Evolutionary conservation across 30 jellyfish, hydroid and myxozoan species (phyloP).

Genomic region (Mastigias papua): DNA sequence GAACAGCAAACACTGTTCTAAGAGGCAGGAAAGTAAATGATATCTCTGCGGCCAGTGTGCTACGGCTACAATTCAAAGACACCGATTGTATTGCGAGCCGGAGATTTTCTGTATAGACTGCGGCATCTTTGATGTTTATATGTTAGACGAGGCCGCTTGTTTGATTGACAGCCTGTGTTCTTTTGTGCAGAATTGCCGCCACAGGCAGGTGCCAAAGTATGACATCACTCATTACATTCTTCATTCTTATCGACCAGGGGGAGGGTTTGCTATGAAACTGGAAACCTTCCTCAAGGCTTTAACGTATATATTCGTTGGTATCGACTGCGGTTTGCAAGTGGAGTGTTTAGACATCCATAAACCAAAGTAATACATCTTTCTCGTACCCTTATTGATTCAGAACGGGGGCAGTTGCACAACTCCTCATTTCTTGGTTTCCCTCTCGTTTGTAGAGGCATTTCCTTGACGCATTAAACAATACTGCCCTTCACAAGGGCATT

Average conservation of each 20-base stretch:
- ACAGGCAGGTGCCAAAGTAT: slow-evolving; percentile 99
- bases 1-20: too few species aligned
- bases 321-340: neutral
- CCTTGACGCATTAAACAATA: too few species aligned
- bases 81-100: slow-evolving; percentile 85
- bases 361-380: too few species aligned
- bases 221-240: slow-evolving; percentile 94
- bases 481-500: too few species aligned
- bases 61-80: slow-evolving; percentile 53
- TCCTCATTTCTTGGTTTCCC: too few species aligned
- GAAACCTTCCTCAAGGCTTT: neutral
- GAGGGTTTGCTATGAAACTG: slow-evolving; percentile 8
- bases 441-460: too few species aligned
- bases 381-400: too few species aligned
- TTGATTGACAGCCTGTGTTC: slow-evolving; percentile 88
- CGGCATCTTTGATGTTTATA: slow-evolving; percentile 94
- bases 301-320: too few species aligned
- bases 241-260: slow-evolving; percentile 26
- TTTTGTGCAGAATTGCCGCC: slow-evolving; percentile 95
- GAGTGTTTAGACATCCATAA: neutral
- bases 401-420: too few species aligned
- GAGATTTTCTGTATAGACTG: slow-evolving; percentile 83
- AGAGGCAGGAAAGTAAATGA: neutral
- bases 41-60: slow-evolving; percentile 53
- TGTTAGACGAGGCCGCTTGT: slow-evolving; percentile 95